phyloP scores from a whole-genome alignment of 2,113 vertebrate species.

The Nasalis larvatus region DNA sequence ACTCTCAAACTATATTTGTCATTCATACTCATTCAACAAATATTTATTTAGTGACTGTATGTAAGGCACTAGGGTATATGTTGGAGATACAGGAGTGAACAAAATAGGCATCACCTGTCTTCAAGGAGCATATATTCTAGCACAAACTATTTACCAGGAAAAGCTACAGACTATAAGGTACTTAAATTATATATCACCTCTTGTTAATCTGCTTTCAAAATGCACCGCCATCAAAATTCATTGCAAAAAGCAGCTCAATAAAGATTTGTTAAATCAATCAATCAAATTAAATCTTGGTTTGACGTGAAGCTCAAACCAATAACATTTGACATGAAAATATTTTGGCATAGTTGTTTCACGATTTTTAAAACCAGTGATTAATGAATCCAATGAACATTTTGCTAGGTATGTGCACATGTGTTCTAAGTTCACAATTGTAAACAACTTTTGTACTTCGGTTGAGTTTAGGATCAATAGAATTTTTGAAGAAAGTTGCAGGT shows the following conservation, averaged over 20 bases:
- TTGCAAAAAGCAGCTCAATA: background rate
- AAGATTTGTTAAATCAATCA: background rate
- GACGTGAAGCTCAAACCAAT: background rate
- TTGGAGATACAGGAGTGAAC: background rate
- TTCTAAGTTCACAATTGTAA: background rate
- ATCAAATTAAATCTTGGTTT: conserved; percentile 22
- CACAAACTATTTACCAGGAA: conserved; percentile 6
- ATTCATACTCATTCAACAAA: background rate
- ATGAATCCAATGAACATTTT: background rate
- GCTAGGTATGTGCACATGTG: background rate
- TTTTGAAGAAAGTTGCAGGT: background rate
- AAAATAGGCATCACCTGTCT: background rate
- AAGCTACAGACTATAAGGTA: background rate
- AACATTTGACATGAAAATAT: background rate
- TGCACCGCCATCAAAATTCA: background rate
- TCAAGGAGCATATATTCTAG: background rate
- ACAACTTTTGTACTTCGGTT: background rate
- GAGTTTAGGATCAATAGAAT: background rate
- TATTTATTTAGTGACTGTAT: background rate
- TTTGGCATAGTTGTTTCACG: background rate
- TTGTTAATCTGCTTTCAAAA: background rate
- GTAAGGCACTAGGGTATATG: background rate
- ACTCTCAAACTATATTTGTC: background rate
- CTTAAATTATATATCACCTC: background rate
- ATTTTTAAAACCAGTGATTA: background rate